A percentile compares a stretch with the other conserved stretches of the same genome.
Evolutionary conservation across 2,797 vertebrate genomes (phyloP).

Genomic region (Tragelaphus eurycerus): DNA sequence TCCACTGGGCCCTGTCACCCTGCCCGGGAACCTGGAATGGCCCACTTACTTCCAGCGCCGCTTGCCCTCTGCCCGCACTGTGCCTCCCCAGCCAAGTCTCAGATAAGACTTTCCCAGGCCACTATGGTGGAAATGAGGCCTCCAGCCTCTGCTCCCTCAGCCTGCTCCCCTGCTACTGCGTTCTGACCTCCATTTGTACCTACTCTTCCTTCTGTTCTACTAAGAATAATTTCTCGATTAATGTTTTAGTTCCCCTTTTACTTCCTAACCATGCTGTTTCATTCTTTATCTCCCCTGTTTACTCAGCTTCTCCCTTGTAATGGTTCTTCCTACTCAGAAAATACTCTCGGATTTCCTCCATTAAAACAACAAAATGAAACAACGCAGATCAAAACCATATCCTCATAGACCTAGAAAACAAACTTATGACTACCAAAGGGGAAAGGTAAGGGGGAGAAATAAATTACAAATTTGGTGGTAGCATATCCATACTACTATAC

Average conservation of each 20-base stretch:
- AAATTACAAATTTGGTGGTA: not conserved
- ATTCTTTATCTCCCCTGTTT: not conserved
- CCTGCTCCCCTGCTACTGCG: not conserved
- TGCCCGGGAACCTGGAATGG: not conserved
- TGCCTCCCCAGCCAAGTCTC: not conserved
- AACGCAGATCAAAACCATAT: not conserved
- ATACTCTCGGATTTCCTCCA: not conserved
- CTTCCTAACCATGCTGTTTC: not conserved
- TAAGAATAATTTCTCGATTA: not conserved
- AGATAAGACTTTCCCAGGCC: not conserved
- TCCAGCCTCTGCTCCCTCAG: not conserved
- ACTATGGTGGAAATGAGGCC: fast-evolving
- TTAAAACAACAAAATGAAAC: not conserved
- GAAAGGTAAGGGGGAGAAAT: not conserved
- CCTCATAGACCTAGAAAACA: too few relatives aligned
- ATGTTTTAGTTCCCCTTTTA: not conserved
- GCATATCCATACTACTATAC: not conserved
- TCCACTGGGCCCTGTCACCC: not conserved
- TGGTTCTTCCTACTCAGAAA: not conserved
- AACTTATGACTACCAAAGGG: not conserved
- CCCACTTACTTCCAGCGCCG: not conserved
- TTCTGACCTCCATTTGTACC: fast-evolving
- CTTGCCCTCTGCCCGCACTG: fast-evolving
- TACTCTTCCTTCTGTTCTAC: not conserved
- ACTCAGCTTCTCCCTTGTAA: not conserved